Evolutionary conservation across 2,113 vertebrate genomes (phyloP).

Genomic region (Mesocricetus auratus): DNA sequence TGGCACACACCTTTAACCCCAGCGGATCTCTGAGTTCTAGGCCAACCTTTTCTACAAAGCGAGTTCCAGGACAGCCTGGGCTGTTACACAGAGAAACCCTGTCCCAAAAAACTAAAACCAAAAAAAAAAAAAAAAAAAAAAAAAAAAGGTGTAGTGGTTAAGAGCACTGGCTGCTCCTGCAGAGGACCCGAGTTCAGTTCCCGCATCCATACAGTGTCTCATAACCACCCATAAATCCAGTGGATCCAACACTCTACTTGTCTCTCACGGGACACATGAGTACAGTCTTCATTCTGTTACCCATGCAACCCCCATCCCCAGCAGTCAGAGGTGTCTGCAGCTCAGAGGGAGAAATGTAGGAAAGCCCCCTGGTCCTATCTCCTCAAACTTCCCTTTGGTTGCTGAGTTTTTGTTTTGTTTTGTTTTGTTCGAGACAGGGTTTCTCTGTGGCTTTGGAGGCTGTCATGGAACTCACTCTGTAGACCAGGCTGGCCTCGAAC

Average conservation of each 20-base stretch:
- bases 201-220: neutral
- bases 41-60: no score
- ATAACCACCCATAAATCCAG: neutral
- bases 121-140: no score
- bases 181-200: neutral
- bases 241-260: neutral
- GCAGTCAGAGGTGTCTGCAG: accelerated
- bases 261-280: neutral
- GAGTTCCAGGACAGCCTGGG: no score
- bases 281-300: neutral
- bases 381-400: conserved; percentile 20
- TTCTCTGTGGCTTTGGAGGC: no score
- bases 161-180: neutral
- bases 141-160: neutral
- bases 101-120: no score
- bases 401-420: neutral
- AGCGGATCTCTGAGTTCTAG: no score
- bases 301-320: accelerated
- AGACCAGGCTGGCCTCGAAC: no score
- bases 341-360: neutral
- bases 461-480: no score
- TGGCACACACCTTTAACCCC: no score
- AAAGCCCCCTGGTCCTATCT: neutral
- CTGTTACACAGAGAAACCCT: no score
- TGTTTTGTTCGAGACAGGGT: no score